Evolutionary conservation across 2,113 vertebrate species (phyloP).

Genomic region (Anoplopoma fimbria): DNA sequence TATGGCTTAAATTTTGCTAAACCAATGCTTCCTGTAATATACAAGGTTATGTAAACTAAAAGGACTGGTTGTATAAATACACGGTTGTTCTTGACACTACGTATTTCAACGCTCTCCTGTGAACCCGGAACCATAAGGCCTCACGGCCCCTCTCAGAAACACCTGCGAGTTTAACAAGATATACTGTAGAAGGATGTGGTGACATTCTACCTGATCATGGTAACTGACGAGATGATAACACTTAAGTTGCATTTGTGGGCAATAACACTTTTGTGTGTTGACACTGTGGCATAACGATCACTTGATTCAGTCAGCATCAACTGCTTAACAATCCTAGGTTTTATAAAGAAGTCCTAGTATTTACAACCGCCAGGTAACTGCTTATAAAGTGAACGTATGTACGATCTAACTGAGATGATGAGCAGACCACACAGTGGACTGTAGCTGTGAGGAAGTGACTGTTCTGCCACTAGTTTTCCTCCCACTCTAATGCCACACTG

Average conservation of each 20-base stretch:
- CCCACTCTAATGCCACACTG: constrained; percentile 10
- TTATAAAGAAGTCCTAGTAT: neutral
- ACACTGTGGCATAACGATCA: neutral
- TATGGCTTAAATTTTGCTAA: neutral
- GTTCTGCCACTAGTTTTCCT: constrained; percentile 35
- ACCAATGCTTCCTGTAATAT: neutral
- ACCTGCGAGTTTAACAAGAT: neutral
- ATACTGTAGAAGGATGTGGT: neutral
- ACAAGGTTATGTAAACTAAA: neutral
- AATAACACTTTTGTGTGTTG: neutral
- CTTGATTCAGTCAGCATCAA: neutral
- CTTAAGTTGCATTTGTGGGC: neutral
- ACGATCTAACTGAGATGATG: constrained; percentile 15
- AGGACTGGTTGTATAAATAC: neutral
- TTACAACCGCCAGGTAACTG: neutral
- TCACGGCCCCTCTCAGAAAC: neutral
- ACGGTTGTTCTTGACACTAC: too few relatives aligned
- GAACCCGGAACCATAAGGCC: neutral
- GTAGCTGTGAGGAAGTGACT: constrained; percentile 33
- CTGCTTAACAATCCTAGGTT: neutral
- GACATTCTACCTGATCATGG: neutral
- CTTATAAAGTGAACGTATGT: neutral
- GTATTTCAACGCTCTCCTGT: too few relatives aligned
- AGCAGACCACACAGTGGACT: neutral
- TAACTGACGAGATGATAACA: neutral